Conservation (phyloP, 2,888 invertebrate genomes). For the Drosophila suboccidentalis region DNA sequence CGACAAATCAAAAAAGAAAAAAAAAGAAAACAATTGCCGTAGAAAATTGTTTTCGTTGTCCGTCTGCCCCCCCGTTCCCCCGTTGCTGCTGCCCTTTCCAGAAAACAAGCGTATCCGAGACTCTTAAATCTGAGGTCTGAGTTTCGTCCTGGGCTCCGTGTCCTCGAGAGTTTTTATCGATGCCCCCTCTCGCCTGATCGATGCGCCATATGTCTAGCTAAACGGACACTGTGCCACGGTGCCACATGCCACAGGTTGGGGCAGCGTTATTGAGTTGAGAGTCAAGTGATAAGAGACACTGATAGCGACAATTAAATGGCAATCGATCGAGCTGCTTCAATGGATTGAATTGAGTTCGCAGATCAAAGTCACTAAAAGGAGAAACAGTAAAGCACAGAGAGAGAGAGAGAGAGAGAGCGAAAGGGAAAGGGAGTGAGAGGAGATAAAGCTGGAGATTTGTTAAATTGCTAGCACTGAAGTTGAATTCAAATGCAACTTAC, state of each 20-base stretch:
- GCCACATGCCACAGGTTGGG: slow-evolving; percentile 60
- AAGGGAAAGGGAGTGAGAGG: background rate
- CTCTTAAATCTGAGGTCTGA: slow-evolving; percentile 4
- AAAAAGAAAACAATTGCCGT: slow-evolving; percentile 50
- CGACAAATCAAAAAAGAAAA: slow-evolving; percentile 12
- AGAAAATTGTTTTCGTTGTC: slow-evolving; percentile 60
- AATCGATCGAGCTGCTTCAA: slow-evolving; percentile 31
- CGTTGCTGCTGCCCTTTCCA: background rate
- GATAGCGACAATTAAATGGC: slow-evolving; percentile 27
- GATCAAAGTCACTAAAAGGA: slow-evolving; percentile 3
- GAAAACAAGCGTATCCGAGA: slow-evolving; percentile 6
- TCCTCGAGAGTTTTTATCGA: background rate
- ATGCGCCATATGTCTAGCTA: slow-evolving; percentile 58
- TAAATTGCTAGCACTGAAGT: slow-evolving; percentile 2
- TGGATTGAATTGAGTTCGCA: slow-evolving; percentile 12
- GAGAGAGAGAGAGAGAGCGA: background rate
- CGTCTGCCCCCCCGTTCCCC: background rate
- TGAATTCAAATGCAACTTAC: slow-evolving; percentile 34
- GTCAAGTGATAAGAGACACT: slow-evolving; percentile 15
- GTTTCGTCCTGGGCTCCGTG: background rate
- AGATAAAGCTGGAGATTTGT: background rate
- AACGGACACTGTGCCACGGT: slow-evolving; percentile 23
- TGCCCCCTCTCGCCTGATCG: slow-evolving; percentile 42
- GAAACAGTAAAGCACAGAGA: background rate
- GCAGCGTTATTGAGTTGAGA: slow-evolving; percentile 18